A percentile compares a stretch with the other conserved stretches of the same genome.
These are phyloP conservation scores for Dryocosmus kuriphilus DNA, from an alignment of 2,888 invertebrate genomes.

Conservation along the genomic window DNA sequence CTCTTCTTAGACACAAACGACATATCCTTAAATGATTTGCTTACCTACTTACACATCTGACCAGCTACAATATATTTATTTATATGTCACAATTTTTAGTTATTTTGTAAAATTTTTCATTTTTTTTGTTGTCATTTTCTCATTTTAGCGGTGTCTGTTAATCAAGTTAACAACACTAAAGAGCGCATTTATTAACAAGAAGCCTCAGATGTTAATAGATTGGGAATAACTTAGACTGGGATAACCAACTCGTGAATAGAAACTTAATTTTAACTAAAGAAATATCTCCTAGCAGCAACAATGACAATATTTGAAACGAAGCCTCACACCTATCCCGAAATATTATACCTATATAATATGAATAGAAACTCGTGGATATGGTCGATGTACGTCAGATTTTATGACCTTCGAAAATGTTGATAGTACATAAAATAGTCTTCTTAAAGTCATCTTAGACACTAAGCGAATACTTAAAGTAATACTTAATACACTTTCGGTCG, in stretches of 20 bases:
- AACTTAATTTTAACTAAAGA: slow-evolving; percentile 37
- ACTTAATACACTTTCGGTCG: slow-evolving; percentile 47
- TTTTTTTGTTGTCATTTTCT: slow-evolving; percentile 60
- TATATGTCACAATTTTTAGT: slow-evolving; percentile 62
- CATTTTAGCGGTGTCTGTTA: slow-evolving; percentile 64
- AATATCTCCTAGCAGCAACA: slow-evolving; percentile 45
- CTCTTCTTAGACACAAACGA: slow-evolving; percentile 43
- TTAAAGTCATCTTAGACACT: slow-evolving; percentile 7
- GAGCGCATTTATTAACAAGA: slow-evolving; percentile 72
- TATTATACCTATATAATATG: background rate
- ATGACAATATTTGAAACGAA: slow-evolving; percentile 29
- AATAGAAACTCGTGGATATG: slow-evolving; percentile 9
- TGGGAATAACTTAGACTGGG: slow-evolving; percentile 61
- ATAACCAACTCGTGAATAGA: slow-evolving; percentile 37
- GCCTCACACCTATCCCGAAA: slow-evolving; percentile 8
- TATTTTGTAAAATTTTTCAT: slow-evolving; percentile 61
- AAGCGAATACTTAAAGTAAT: slow-evolving; percentile 51
- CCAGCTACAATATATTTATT: slow-evolving; percentile 66
- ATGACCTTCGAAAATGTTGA: background rate
- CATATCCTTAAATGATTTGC: slow-evolving; percentile 8
- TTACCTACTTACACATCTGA: slow-evolving; percentile 62
- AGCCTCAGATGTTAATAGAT: slow-evolving; percentile 70
- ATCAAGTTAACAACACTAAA: slow-evolving; percentile 73
- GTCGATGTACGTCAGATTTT: background rate
- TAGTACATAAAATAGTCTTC: background rate